Percentiles rank a stretch among this genome's conserved stretches.
phyloP scores from a whole-genome alignment of 2,797 vertebrate species.

The Sebastes alutus region DNA sequence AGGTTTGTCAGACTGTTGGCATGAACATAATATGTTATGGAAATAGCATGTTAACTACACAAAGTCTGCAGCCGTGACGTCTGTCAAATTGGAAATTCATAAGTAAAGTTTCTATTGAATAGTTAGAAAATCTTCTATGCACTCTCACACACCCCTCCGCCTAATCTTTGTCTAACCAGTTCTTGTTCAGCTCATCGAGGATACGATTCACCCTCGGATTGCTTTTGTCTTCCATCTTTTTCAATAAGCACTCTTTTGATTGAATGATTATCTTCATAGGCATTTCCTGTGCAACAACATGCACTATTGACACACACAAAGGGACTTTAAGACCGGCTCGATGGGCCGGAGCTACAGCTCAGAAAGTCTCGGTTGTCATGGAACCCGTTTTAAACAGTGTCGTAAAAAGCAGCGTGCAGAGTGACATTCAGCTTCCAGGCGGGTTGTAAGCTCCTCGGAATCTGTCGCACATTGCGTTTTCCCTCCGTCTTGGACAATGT shows the following conservation, averaged over 20 bases:
- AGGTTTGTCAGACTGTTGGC: neutral
- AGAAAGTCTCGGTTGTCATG: conserved; percentile 46
- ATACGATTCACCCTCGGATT: neutral
- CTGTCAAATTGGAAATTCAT: neutral
- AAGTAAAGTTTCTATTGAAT: neutral
- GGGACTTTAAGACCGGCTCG: neutral
- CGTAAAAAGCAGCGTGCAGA: conserved; percentile 43
- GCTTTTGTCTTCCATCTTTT: neutral
- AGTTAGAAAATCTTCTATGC: neutral
- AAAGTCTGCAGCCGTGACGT: neutral
- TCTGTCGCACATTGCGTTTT: conserved; percentile 60
- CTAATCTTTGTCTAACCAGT: neutral
- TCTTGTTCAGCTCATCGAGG: neutral
- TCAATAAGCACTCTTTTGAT: conserved; percentile 5
- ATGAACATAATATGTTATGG: neutral
- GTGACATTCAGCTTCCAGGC: conserved; percentile 54
- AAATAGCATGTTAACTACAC: neutral
- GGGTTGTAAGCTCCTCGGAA: conserved; percentile 44
- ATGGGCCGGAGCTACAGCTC: conserved; percentile 25
- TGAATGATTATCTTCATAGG: conserved; percentile 8
- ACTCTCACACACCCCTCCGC: neutral
- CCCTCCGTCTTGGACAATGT: conserved; percentile 63
- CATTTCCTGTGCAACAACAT: conserved; percentile 37
- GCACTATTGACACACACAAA: conserved; percentile 10
- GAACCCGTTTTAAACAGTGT: conserved; percentile 34